Percentiles rank a stretch among this genome's conserved stretches.
Conservation (phyloP, 2,888 invertebrate genomes). For the Epinotia ramella region DNA sequence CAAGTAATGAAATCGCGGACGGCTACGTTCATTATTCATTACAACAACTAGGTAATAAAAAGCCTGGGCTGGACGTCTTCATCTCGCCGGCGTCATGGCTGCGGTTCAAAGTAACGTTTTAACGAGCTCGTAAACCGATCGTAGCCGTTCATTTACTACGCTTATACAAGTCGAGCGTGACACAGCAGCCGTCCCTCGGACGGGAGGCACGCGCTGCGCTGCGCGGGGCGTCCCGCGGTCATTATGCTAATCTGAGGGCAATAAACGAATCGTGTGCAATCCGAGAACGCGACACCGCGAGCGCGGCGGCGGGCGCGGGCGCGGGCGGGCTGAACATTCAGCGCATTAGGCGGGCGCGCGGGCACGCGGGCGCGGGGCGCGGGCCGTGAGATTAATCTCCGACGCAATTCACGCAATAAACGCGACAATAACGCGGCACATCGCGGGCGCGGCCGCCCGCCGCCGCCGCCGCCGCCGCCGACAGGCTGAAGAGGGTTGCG, state of each 20-base stretch:
- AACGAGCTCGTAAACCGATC: conserved; percentile 31
- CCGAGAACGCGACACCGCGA: conserved; percentile 2
- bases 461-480: background rate
- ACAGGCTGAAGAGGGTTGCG: conserved; percentile 32
- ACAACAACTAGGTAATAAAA: conserved; percentile 4
- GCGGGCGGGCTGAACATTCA: background rate
- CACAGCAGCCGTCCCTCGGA: conserved; percentile 14
- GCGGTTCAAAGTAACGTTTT: conserved; percentile 17
- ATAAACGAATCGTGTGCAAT: conserved; percentile 52
- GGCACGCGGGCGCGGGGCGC: background rate
- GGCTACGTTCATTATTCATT: conserved; percentile 13
- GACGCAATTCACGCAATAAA: conserved; percentile 31
- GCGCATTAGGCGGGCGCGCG: conserved; percentile 8
- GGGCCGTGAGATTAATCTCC: conserved; percentile 28
- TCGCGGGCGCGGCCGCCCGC: background rate
- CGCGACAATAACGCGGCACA: conserved; percentile 31
- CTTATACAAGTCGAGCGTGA: conserved; percentile 6
- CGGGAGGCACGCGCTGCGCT: conserved; percentile 72
- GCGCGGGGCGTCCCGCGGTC: conserved; percentile 27
- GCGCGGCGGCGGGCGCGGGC: background rate
- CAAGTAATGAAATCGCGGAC: background rate
- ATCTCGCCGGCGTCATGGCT: conserved; percentile 9
- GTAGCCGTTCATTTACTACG: conserved; percentile 17
- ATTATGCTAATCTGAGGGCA: conserved; percentile 56
- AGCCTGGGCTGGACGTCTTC: background rate